A percentile compares a stretch with the other conserved stretches of the same genome.
Conservation (phyloP, 2,113 vertebrate genomes). For the Phaethornis superciliosus region DNA sequence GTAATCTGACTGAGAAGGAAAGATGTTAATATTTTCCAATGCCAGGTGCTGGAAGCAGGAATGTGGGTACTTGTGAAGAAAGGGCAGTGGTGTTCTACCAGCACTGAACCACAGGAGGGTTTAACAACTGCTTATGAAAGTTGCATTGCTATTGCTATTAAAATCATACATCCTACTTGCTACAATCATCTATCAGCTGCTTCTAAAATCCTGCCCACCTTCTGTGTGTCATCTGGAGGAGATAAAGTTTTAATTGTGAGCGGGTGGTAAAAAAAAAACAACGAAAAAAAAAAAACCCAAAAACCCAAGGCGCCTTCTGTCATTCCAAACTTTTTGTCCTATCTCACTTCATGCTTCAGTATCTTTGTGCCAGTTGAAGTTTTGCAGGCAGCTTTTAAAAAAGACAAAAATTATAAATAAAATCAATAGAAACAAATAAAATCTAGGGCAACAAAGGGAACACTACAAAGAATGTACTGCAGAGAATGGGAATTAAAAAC, state of each 20-base stretch:
- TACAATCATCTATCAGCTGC: constrained; percentile 12
- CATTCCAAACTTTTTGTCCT: not conserved
- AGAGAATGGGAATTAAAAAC: not conserved
- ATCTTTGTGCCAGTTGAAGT: not conserved
- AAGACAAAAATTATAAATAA: not conserved
- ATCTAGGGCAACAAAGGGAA: not conserved
- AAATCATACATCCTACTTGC: constrained; percentile 38
- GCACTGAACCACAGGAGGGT: not conserved
- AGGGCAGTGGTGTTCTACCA: not conserved
- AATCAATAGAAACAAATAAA: not conserved
- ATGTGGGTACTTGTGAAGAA: not conserved
- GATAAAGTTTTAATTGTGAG: constrained; percentile 40
- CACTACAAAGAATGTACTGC: not conserved
- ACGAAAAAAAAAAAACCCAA: too few relatives aligned
- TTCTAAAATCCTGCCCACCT: constrained; percentile 44
- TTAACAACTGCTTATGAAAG: not conserved
- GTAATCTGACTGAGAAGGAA: not conserved
- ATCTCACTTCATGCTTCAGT: not conserved
- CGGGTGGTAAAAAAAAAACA: not conserved
- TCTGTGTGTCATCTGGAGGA: constrained; percentile 31
- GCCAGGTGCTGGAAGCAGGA: not conserved
- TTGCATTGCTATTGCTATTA: not conserved
- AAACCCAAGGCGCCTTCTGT: not conserved
- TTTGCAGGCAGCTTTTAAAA: not conserved
- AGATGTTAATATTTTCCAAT: not conserved